Percentiles rank a stretch among this genome's conserved stretches.
Evolutionary conservation across 2,113 vertebrate genomes (phyloP).

Genomic region (Phalacrocorax aristotelis): DNA sequence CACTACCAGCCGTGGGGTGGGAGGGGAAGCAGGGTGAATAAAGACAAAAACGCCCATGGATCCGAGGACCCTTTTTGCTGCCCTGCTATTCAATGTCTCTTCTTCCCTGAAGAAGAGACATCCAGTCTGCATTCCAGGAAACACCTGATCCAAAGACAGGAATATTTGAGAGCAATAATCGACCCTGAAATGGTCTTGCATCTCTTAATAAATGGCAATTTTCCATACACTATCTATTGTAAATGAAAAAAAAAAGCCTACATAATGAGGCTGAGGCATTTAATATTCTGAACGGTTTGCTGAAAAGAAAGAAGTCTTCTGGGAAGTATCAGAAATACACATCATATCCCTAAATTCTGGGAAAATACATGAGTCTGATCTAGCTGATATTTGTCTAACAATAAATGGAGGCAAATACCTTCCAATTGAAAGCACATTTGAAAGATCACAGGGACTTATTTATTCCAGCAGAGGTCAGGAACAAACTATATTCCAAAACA

Average conservation of each 20-base stretch:
- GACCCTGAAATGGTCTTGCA: neutral
- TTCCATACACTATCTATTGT: neutral
- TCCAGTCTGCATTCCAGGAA: neutral
- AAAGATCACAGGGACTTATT: neutral
- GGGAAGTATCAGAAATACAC: neutral
- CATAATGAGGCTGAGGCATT: neutral
- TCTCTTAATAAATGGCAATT: constrained; percentile 10
- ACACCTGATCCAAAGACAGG: accelerated
- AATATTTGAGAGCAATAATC: neutral
- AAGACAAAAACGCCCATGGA: neutral
- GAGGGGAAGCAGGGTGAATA: neutral
- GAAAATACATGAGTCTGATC: neutral
- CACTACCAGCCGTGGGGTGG: neutral
- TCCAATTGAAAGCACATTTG: neutral
- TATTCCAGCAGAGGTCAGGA: neutral
- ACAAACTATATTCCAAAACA: neutral
- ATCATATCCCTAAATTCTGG: neutral
- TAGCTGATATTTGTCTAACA: constrained; percentile 19
- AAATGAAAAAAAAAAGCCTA: neutral
- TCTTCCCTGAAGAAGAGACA: neutral
- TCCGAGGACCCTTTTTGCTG: neutral
- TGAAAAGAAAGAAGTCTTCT: neutral
- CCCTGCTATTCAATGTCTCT: neutral
- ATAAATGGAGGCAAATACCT: neutral
- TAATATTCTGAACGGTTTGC: neutral